Base-by-base conservation (phyloP, 2,797 vertebrate genomes). In the Xenentodon cancila region DNA sequence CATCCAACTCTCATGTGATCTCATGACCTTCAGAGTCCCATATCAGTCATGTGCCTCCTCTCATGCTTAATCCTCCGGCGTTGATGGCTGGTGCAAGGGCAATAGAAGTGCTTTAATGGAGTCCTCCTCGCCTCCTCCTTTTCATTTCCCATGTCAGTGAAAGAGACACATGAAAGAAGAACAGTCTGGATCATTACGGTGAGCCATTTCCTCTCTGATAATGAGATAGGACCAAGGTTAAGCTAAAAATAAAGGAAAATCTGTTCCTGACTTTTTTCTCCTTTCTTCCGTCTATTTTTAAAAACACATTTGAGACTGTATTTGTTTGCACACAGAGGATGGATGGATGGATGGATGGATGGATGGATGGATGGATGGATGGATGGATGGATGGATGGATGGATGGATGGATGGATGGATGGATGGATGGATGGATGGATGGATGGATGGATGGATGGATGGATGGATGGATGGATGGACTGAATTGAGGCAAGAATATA, bases 151-250 rank as follows among this genome's bases (percentile, higher is more conserved):
- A 11, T 43, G 59, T 75, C 52, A 73, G 18, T 62, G 63, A 58
- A 40, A 55, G 34, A 62, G 42, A 73, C 64, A 73, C 62, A 53
- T 59, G 64, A 62, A 68, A 83, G 56, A 55, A 72, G 62, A 63
- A 78, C 54, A 51, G 53, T 49, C 60, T 1, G 2, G 53, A 61
- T 85, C 69, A 75, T 82, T 85, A 79, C 8, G 20, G 21, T 61
- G 68, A 77, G 65, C 71, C 1, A 50, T 82, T 80, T 53, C 63
- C 65, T 70, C 44, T 52, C 51, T 49, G 64, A 64, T 87, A 82
- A 79, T 82, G 83, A 84, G 70, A 79, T 45, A 9, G 22, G 46
- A 40, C 47, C 66, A 86, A 85, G 85, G 73, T 88, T 72, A 85
- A 58, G 70, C 42, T 25, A 21, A 43, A 57, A 27, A 32, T 32